Evolutionary conservation across 37 sponge, comb jelly and placozoan species (phyloP), one percentile per base, ranked within the genome.

Genomic region (Diacarnus erythraeanus): DNA sequence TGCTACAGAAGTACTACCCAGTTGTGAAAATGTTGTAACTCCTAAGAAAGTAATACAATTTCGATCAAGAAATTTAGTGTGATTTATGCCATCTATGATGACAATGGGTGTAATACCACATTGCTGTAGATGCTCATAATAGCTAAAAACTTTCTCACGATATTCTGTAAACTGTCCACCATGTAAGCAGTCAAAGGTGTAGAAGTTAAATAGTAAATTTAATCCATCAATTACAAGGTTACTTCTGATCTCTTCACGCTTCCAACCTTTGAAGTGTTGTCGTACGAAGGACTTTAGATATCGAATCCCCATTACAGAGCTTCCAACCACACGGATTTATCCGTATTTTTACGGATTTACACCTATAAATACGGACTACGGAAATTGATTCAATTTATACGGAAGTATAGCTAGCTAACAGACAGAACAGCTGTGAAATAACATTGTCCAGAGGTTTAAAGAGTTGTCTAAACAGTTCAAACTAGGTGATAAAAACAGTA

Each of bases 41-140:
- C 6, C 4, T 35, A 9, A 9, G 5, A 69, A 35, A 6, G 4
- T 37, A 35, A 35, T 33, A 8, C 0, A 37, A 51, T 42, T 29
- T 26, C 83, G 59, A n/a, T 39, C 30, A 15, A 71, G 22, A 2
- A 61, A 6, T 15, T 15, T 44, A 17, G 80, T 59, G 58, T 74
- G 75, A 64, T 80, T 81, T 23, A 83, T 57, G 29, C 94, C 94
- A 83, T 94, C 94, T n/a, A 90, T 15, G 29, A 61, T 25, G 5
- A 61, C 64, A 20, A 27, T 27, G 25, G 64, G 64, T 20, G 25
- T 61, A 23, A 61, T 27, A 61, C 21, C 64, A 61, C 29, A 61
- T 15, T 23, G 25, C 20, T 6, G 9, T 8, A 61, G 64, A 61
- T 6, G 4, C 20, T 61, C 29, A 61, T 23, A 61, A 27, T 23